Percentiles rank a stretch among this genome's conserved stretches.
Evolutionary conservation across 2,888 invertebrate species (phyloP).

Genomic region (Leptopilina myrica): DNA sequence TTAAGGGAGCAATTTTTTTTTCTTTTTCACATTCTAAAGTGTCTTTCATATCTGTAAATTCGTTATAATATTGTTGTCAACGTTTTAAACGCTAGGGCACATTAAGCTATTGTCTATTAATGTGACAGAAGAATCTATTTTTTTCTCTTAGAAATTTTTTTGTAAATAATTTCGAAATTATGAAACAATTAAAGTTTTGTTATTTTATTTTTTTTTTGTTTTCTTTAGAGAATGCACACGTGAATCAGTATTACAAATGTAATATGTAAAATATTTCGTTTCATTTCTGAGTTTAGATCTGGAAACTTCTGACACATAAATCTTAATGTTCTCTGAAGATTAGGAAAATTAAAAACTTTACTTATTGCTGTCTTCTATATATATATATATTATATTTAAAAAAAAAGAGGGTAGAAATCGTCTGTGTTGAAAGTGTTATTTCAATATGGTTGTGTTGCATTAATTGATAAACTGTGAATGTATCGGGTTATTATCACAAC

Average conservation of each 20-base stretch:
- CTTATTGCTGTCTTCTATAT: neutral
- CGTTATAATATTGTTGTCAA: neutral
- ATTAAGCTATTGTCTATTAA: constrained; percentile 15
- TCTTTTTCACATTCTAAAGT: neutral
- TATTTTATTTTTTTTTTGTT: neutral
- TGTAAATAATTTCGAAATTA: neutral
- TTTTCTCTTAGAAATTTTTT: neutral
- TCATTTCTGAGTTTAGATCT: neutral
- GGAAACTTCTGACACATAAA: constrained; percentile 24
- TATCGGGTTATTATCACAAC: constrained; percentile 26
- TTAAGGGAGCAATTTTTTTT: neutral
- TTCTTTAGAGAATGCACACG: neutral
- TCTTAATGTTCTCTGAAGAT: constrained; percentile 30
- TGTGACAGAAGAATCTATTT: constrained; percentile 20
- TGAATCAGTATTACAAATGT: constrained; percentile 14
- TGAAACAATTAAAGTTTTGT: neutral
- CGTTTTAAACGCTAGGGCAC: constrained; percentile 13
- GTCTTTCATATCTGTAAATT: neutral
- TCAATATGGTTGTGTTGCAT: neutral
- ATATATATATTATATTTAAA: too few species aligned
- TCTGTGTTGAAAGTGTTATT: constrained; percentile 10
- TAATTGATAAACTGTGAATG: constrained; percentile 1
- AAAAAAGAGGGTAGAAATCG: neutral
- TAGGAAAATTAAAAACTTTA: constrained; percentile 8
- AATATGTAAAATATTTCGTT: neutral